These are phyloP conservation scores for Neofelis nebulosa DNA, from an alignment of 2,113 vertebrate species.

Conservation along the genomic window DNA sequence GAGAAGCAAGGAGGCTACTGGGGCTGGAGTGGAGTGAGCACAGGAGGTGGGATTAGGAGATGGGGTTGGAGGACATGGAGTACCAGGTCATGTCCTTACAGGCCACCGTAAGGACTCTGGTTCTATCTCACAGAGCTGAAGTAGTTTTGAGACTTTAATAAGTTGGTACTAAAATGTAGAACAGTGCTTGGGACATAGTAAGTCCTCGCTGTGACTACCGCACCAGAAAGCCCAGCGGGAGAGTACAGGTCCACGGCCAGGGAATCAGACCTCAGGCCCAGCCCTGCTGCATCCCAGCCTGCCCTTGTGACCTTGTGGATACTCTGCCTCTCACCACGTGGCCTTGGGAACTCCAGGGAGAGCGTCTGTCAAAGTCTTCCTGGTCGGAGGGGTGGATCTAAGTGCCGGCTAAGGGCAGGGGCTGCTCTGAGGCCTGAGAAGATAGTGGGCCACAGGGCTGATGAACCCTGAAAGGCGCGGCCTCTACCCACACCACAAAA, in stretches of 20 bases:
- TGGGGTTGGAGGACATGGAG: background rate
- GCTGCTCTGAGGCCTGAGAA: background rate
- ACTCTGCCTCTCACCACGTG: background rate
- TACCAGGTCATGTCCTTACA: too few relatives aligned
- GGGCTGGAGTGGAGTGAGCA: background rate
- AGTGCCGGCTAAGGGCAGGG: background rate
- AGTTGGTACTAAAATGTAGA: slow-evolving; percentile 10
- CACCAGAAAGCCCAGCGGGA: background rate
- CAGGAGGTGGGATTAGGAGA: slow-evolving; percentile 14
- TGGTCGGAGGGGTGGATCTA: background rate
- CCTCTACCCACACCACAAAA: background rate
- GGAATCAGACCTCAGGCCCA: background rate
- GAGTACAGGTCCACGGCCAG: background rate
- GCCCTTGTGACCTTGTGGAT: background rate
- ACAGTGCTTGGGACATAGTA: background rate
- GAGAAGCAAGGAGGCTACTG: background rate
- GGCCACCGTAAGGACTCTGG: background rate
- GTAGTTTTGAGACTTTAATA: slow-evolving; percentile 8
- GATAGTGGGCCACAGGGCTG: background rate
- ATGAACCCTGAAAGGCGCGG: background rate
- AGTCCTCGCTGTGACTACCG: background rate
- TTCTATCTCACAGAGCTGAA: slow-evolving; percentile 16
- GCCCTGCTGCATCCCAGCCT: background rate
- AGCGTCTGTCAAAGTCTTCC: background rate
- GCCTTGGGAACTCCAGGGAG: background rate